These are phyloP conservation scores for Dendrocopos noguchii DNA, from an alignment of 2,113 vertebrate species.

Conservation along the genomic window DNA sequence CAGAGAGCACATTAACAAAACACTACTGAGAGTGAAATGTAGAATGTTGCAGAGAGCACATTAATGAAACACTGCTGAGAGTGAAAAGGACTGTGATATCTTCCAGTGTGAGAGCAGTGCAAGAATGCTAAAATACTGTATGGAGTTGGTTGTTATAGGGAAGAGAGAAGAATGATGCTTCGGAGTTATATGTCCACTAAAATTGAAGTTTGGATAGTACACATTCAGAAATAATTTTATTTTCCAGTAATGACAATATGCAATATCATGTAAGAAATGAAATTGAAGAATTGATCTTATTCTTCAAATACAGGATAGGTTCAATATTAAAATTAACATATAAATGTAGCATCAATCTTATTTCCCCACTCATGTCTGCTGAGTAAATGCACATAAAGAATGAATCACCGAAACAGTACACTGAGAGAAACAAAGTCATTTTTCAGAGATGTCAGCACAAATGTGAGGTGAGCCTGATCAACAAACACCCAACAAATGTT, in stretches of 20 bases:
- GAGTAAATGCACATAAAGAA: constrained; percentile 75
- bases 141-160: constrained; percentile 7
- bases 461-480: constrained; percentile 64
- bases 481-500: constrained; percentile 67
- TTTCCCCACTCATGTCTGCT: constrained; percentile 64
- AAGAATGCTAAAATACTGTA: constrained; percentile 28
- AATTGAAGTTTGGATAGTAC: constrained; percentile 71
- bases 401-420: constrained; percentile 78
- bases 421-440: constrained; percentile 70
- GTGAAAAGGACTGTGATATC: background rate
- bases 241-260: constrained; percentile 69
- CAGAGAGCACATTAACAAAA: background rate
- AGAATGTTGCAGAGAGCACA: background rate
- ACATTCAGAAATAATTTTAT: constrained; percentile 78
- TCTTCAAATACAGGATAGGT: constrained; percentile 77
- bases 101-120: background rate
- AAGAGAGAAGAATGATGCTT: constrained; percentile 40
- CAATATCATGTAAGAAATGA: constrained; percentile 77
- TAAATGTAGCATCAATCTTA: constrained; percentile 83
- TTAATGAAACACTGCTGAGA: background rate
- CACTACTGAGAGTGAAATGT: background rate
- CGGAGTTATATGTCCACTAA: constrained; percentile 54
- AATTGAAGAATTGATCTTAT: constrained; percentile 81
- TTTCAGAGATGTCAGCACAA: constrained; percentile 70
- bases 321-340: constrained; percentile 84